phyloP scores from a whole-genome alignment of 1,140 invertebrate species.

The Drosophila fuyamai region DNA sequence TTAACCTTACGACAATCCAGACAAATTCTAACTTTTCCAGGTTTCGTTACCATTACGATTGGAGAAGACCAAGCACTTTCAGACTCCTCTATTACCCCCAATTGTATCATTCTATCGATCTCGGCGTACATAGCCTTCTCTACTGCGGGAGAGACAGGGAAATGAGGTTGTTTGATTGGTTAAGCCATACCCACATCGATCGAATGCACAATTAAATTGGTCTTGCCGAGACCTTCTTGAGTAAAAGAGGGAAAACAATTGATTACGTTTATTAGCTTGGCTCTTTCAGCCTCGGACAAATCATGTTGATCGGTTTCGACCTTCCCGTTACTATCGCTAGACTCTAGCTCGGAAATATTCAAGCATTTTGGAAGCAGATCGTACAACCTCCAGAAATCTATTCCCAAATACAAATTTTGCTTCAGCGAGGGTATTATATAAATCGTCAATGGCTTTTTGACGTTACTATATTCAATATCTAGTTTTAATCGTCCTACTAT shows the following conservation, averaged over 20 bases:
- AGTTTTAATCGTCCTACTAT: not conserved
- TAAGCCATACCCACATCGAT: slow-evolving; percentile 1
- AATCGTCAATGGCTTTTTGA: slow-evolving; percentile 1
- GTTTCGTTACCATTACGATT: not conserved
- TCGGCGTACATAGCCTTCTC: not conserved
- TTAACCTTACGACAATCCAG: not conserved
- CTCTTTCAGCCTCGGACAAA: slow-evolving; percentile 1
- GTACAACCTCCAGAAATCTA: not conserved
- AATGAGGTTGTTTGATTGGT: not conserved
- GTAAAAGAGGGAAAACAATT: too few relatives aligned
- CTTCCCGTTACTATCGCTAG: not conserved
- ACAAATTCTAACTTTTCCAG: not conserved
- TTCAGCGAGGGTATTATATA: not conserved
- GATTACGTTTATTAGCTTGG: not conserved
- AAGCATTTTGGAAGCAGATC: not conserved
- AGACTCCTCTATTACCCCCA: not conserved
- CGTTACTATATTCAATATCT: not conserved
- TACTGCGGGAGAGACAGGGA: not conserved
- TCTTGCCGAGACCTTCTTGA: slow-evolving; percentile 1
- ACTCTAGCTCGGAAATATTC: not conserved
- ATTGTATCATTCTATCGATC: not conserved
- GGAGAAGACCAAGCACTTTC: slow-evolving; percentile 1
- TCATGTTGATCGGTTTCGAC: not conserved
- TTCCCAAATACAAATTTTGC: not conserved
- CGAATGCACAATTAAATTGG: slow-evolving; percentile 1